These are phyloP conservation scores for Heliconius ismenius DNA, from an alignment of 2,888 invertebrate genomes.

Conservation along the genomic window DNA sequence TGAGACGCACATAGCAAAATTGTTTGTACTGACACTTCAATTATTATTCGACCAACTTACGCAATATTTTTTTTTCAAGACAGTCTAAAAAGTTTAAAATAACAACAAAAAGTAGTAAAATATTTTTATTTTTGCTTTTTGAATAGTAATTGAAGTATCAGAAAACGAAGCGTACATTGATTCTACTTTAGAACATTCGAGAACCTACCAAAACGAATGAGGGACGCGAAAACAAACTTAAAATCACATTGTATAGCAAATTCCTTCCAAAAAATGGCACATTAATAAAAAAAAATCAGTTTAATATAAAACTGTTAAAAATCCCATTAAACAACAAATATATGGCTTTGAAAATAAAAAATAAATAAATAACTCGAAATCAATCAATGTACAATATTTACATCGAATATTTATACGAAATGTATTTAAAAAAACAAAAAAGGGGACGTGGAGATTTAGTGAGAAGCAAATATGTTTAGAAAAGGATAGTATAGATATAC, in stretches of 20 bases:
- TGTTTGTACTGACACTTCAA: slow-evolving; percentile 54
- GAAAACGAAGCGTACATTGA: slow-evolving; percentile 76
- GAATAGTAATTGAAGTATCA: slow-evolving; percentile 54
- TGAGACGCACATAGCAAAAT: slow-evolving; percentile 78
- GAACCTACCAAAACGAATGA: slow-evolving; percentile 68
- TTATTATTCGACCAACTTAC: slow-evolving; percentile 47
- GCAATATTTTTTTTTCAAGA: neutral
- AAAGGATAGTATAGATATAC: slow-evolving; percentile 54
- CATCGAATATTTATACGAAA: slow-evolving; percentile 76
- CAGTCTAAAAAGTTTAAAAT: neutral
- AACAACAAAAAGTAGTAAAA: slow-evolving; percentile 16
- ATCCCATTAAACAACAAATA: slow-evolving; percentile 71
- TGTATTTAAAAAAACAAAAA: slow-evolving; percentile 52
- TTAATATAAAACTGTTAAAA: slow-evolving; percentile 51
- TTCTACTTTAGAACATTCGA: slow-evolving; percentile 78
- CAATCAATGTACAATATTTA: slow-evolving; percentile 80
- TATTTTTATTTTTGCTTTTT: neutral
- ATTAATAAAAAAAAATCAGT: slow-evolving; percentile 52
- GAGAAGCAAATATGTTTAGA: slow-evolving; percentile 66
- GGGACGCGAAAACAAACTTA: slow-evolving; percentile 52
- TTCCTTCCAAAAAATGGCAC: slow-evolving; percentile 70
- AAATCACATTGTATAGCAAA: slow-evolving; percentile 59
- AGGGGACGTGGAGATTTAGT: slow-evolving; percentile 65
- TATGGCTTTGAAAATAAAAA: slow-evolving; percentile 64
- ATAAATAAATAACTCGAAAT: slow-evolving; percentile 76